Base-by-base conservation (phyloP, 2,797 vertebrate species). In the Melanotaenia pygmaea region DNA sequence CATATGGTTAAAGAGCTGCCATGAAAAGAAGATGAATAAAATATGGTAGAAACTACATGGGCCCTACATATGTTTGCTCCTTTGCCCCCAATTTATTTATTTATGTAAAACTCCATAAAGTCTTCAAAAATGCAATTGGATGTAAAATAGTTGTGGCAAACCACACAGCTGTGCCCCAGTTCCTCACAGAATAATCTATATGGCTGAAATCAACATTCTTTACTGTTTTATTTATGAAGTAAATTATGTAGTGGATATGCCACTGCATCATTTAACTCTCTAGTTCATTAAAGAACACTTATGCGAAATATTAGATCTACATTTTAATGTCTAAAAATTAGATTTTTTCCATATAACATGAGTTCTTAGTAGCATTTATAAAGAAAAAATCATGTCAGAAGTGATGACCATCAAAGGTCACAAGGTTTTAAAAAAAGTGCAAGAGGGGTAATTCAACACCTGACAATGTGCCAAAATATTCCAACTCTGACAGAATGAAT, bases 401-500 rank as follows among this genome's bases (percentile, higher is more conserved):
- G 43, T 45, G 5, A 45, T 20, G 43, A 7, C 43, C 18, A 45
- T 6, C 5, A 32, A 58, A 58, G 57, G 10, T 32, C 18, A 58
- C 28, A 22, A 35, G 20, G 20, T 18, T 34, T 20, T 24, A 11
- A n/a, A 32, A 37, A 59, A 20, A 9, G 4, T 18, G 32, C 43
- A 5, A 45, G 16, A 12, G 54, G 58, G 45, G 81, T 66, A 84
- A 88, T 38, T 14, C 58, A 81, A 91, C 50, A 74, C 80, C 71
- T 54, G 45, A 58, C 35, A 61, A 72, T 12, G 70, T 64, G 76
- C 60, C 72, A 85, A 59, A 20, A 56, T 65, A 59, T 79, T 76
- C 79, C 38, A 51, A 20, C 68, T 59, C 76, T 77, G 84, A 77
- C 77, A 79, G 51, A 40, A 71, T 67, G 45, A 62, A 83, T 83